Conservation (phyloP, 2,113 vertebrate species). For the Cyprinus carpio region DNA sequence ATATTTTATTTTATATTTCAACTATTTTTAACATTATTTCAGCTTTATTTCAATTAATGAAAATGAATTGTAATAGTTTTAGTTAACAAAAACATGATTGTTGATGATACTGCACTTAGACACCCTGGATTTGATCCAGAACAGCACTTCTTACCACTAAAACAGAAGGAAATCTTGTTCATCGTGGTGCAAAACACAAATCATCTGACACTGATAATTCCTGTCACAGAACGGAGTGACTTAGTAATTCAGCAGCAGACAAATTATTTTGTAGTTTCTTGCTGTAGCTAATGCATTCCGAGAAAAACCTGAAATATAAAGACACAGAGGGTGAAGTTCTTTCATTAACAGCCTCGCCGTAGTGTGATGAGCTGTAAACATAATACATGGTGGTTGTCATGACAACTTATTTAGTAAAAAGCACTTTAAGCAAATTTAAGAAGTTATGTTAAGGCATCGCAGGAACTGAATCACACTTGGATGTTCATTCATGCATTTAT, state of each 20-base stretch:
- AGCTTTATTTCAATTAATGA: background rate
- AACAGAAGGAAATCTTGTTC: background rate
- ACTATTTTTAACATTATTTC: no score
- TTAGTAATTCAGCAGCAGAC: background rate
- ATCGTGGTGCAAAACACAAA: background rate
- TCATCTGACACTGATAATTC: background rate
- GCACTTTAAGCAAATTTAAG: background rate
- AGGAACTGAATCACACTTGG: background rate
- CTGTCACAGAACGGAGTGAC: background rate
- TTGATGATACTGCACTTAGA: background rate
- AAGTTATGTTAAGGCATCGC: background rate
- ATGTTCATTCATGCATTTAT: background rate
- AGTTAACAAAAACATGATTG: background rate
- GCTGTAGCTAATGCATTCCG: background rate
- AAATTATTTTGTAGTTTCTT: background rate
- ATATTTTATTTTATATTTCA: no score
- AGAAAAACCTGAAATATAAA: background rate
- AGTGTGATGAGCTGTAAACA: conserved; percentile 24
- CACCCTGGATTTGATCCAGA: background rate
- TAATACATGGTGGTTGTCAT: conserved; percentile 31
- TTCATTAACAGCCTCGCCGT: conserved; percentile 19
- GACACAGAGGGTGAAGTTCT: conserved; percentile 1
- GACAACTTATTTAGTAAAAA: conserved; percentile 30
- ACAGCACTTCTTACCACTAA: background rate
- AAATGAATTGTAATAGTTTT: background rate